Base-by-base conservation (phyloP, 2,888 invertebrate genomes). In the Papilio protenor region DNA sequence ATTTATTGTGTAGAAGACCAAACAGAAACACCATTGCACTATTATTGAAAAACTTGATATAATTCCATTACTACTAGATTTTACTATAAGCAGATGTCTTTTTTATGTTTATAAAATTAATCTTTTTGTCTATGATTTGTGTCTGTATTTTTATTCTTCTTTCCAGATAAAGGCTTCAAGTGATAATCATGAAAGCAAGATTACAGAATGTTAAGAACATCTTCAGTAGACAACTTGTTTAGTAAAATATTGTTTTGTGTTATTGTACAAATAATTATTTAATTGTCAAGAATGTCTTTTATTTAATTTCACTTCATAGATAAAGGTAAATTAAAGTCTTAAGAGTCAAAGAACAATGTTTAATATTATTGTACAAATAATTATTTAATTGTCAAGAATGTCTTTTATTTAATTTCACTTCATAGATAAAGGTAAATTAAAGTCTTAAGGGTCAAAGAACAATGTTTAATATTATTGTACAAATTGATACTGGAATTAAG, bases 401-500 rank as follows among this genome's bases (percentile, higher is more conserved):
- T 84, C 82, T 83, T 86, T 86, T 87, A 81, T 80, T 71, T 69
- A 74, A 45, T 61, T n/a, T 8, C 40, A 64, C 27, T 64, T 10
- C n/a, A 12, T 12, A 45, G 1, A 3, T 21, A 45, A 92, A 92
- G 14, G 2, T 45, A 84, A 87, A 85, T 79, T 85, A 86, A 84
- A 85, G 79, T 78, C 75, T 81, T 75, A 79, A 74, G 74, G 78
- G 80, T 82, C 85, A 87, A 86, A 88, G 86, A 93, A 89, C 90
- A 92, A 88, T 91, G 89, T 89, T 90, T 88, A 86, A 89, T 90
- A 84, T 87, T 92, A 91, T 92, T 92, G 90, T 93, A 94, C 88
- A 94, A 93, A 92, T 91, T 83, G 85, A 90, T 91, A 92, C 87
- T 94, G 93, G 94, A 94, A 94, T 94, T 90, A 90, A 92, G 90